phyloP scores from a whole-genome alignment of 2,113 vertebrate species.

The Alligator sinensis region DNA sequence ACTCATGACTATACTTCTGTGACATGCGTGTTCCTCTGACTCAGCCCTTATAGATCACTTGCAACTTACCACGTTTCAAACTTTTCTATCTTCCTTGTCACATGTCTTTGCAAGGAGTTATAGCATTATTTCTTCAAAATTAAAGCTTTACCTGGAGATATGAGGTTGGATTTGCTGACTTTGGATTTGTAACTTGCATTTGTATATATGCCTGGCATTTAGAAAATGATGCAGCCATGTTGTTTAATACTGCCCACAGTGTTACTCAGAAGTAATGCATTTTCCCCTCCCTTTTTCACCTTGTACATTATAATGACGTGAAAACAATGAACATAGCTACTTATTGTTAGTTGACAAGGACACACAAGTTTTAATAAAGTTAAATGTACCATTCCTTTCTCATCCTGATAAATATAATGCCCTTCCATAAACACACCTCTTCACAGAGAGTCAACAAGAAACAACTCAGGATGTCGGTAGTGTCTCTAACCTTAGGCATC shows the following conservation, averaged over 20 bases:
- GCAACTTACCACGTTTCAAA: neutral
- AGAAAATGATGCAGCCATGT: neutral
- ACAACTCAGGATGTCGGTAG: neutral
- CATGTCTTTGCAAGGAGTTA: rapidly evolving
- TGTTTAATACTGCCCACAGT: neutral
- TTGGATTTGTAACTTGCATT: neutral
- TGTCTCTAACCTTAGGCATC: neutral
- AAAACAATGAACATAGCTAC: neutral
- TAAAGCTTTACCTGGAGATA: neutral
- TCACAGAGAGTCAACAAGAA: neutral
- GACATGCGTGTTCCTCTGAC: neutral
- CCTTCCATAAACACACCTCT: neutral
- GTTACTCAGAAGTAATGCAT: neutral
- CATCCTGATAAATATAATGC: neutral
- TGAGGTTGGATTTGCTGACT: neutral
- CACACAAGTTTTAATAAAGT: neutral
- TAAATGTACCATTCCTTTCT: neutral
- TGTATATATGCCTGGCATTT: neutral
- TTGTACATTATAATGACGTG: neutral
- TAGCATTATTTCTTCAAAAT: neutral
- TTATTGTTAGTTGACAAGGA: neutral
- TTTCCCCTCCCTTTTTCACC: neutral
- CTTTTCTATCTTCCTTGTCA: neutral
- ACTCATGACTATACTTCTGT: too few species aligned
- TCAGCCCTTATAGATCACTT: neutral